Base-by-base conservation (phyloP, 2,797 vertebrate genomes). In the Tauraco hartlaubi region DNA sequence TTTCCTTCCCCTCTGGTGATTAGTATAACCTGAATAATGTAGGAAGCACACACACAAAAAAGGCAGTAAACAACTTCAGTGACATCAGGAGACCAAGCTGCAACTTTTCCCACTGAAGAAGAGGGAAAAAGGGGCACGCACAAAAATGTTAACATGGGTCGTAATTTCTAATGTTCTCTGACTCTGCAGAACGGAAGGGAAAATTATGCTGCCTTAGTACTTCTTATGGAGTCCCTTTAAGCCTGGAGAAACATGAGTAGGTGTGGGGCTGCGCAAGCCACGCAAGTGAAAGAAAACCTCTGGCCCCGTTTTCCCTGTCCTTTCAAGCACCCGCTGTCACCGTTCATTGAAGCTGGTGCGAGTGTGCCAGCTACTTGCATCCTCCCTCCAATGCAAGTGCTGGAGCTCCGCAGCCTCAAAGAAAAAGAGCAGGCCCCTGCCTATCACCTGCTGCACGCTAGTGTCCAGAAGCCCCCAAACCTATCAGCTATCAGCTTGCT, bases 1-100 rank as follows among this genome's bases (percentile, higher is more conserved):
- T 96, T 96, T 97, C 96, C 94, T 96, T 96, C 94, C 91, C 91
- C 79, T 96, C 84, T 84, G 61, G 90, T 96, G 91, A 97, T 96
- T 95, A 97, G 93, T 95, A 85, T 83, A 97, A 96, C 94, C 93
- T 97, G 95, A 96, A 94, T 93, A 92, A 96, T 11, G 15, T 94
- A 93, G 67, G 59, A 94, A 95, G 94, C 76, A 72, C 15, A 73
- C 71, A 6, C 49, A 11, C 85, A 85, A 77, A 80, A 79, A 78
- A 41, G 23, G 62, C 73, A 86, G 79, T 66, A 92, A 96, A 94
- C 76, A 94, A 52, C 43, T 81, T 77, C 61, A 84, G 82, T 17
- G 51, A 90, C 82, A 94, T 46, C 15, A 2, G 41, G 28, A 92
- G 39, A 85, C 51, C 58, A 90, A 88, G 59, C n/a, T 84, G 55